Evolutionary conservation across 2,797 vertebrate species (phyloP).

Genomic region (Tapera naevia): DNA sequence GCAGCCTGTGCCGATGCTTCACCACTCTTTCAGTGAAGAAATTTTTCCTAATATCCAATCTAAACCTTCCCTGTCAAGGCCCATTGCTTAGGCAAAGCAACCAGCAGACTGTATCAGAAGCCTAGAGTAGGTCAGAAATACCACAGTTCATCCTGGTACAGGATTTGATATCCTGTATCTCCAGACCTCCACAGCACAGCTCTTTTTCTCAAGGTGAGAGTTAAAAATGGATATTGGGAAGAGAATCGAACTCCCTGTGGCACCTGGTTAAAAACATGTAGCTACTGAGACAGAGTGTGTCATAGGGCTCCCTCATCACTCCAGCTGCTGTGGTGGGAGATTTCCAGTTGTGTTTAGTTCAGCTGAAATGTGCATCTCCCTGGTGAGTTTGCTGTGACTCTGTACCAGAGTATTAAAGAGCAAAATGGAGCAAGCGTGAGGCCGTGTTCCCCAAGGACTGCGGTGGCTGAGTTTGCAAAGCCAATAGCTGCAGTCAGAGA

Average conservation of each 20-base stretch:
- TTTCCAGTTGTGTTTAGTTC: neutral
- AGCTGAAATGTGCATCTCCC: neutral
- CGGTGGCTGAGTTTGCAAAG: neutral
- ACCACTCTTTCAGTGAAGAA: too few relatives aligned
- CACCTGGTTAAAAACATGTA: neutral
- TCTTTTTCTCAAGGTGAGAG: neutral
- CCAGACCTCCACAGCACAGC: neutral
- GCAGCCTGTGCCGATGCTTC: too few relatives aligned
- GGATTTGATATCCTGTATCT: neutral
- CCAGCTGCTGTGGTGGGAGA: neutral
- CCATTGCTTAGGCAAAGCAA: neutral
- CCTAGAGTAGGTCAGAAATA: neutral
- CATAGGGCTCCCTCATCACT: neutral
- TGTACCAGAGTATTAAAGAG: neutral
- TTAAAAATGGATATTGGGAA: neutral
- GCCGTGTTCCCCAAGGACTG: neutral
- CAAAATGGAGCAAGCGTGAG: neutral
- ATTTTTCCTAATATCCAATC: too few relatives aligned
- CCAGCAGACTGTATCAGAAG: neutral
- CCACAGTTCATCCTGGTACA: neutral
- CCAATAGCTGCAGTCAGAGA: neutral
- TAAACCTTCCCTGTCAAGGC: too few relatives aligned
- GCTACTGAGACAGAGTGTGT: neutral
- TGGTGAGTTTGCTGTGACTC: neutral
- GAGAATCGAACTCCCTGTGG: neutral